Evolutionary conservation across 2,113 vertebrate species (phyloP), one percentile per base, ranked within the genome.

Genomic region (Lepisosteus oculatus): DNA sequence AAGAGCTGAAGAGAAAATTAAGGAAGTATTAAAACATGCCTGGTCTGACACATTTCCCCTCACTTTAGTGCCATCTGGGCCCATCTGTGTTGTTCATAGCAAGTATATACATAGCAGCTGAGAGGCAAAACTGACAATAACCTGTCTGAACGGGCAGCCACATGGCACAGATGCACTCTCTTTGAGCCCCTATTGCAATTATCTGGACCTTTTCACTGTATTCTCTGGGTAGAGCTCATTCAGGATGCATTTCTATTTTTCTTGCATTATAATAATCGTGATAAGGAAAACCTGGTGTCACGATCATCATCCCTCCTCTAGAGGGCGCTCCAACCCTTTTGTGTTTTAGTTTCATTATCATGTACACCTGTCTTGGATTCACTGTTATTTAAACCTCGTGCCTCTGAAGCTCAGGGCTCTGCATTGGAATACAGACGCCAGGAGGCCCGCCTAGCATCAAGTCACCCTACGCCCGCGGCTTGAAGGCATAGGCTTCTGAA

Each of bases 31-130:
- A 51, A 51, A 6, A 51, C 5, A 51, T 9, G 47, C 47, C 5
- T 9, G 9, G 47, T 51, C 47, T 51, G 47, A 51, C 9, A 51
- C 56, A 44, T 70, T 4, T 55, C 64, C 55, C 57, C 8, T n/a
- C 51, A 42, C 64, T 64, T 54, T 42, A 5, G 17, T 71, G 70
- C 75, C 73, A 80, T 75, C 76, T 80, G 76, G 65, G 55, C 51
- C 78, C 70, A 75, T 75, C 78, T 75, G 71, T 77, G 67, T 75
- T 77, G 70, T 45, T 61, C 41, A 67, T 68, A 61, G 67, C 54
- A 55, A 63, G 54, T 9, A 9, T 51, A 51, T 9, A 9, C 47
- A 51, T 51, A 9, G 47, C 47, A 51, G 5, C 9, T 70, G 70
- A 71, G 57, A 42, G 70, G 70, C 68, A 69, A 15, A 68, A 8